Base-by-base conservation (phyloP, 2,888 invertebrate genomes). In the Ganaspis brasiliensis region DNA sequence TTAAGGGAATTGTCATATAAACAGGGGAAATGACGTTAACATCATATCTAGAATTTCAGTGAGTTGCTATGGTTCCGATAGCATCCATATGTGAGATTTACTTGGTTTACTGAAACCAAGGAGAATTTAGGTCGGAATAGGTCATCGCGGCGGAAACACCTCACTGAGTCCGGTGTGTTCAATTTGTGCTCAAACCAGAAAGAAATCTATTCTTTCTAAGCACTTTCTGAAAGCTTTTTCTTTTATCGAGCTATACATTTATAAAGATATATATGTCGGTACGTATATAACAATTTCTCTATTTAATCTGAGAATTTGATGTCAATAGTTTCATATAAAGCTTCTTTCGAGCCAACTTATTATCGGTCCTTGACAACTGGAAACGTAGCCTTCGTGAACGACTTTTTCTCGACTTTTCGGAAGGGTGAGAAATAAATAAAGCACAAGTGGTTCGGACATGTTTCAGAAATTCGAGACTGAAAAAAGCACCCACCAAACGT, bases 121-220 rank as follows among this genome's bases (percentile, higher is more conserved):
- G 73, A 49, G 67, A 79, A 84, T 83, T 79, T 82, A 67, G 84
- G 85, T 85, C 82, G 75, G 55, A 59, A 74, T 79, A 80, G 82
- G 77, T 82, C 80, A 77, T 73, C 56, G 16, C 72, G 70, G 67
- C 57, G 45, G 57, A 63, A 74, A 74, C n/a, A 37, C 31, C 61
- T 35, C 57, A 63, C 59, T 59, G 71, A 72, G 35, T 37, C 24
- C 19, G 67, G 74, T 71, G 24, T 74, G 61, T 79, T 80, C 76
- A 63, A 83, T 74, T 77, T 2, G 31, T 57, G 72, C 76, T 73
- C 16, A 72, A 75, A 59, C 57, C 73, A 72, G 19, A 75, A 57
- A 71, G 40, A 40, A 72, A 14, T 72, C 56, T 76, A 75, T 75
- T 76, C 74, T 75, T 75, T 52, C 37, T 19, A 37, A 59, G 26